Evolutionary conservation across 2,888 invertebrate genomes (phyloP), one percentile per base, ranked within the genome.

Genomic region (Heteropelma amictum): DNA sequence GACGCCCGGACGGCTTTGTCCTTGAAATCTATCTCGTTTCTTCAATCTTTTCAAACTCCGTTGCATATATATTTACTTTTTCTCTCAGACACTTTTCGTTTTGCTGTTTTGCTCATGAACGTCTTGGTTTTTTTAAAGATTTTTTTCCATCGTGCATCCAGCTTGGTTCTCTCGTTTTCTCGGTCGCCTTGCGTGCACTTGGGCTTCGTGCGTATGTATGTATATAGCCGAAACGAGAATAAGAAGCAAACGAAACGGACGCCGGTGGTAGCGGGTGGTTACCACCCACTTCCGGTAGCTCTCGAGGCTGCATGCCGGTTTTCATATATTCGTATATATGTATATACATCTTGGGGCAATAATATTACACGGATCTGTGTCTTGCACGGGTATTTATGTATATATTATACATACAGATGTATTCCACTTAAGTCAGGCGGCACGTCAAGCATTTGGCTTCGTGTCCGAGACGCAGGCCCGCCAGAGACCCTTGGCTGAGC

Each of bases 231-330:
- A 33, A 64, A 64, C 51, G 17, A 77, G 75, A 81, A 80, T 81
- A 80, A 80, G 72, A 79, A 79, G 70, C 63, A 80, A 79, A 78
- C 71, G 71, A 77, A 65, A 47, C 72, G 72, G 79, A 83, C 81
- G 82, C 81, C 79, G 80, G 81, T 80, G 81, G 83, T 86, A 85
- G 87, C 85, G 85, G 86, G 86, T 85, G 86, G 67, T 82, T 80
- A 81, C 81, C 86, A 85, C 86, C 85, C 84, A 85, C 82, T 86
- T 87, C 86, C 87, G 86, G 85, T 81, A 80, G 77, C 80, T 79
- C 79, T 71, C 17, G 79, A 77, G 79, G 82, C 83, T 79, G 79
- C 81, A 77, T 72, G 77, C 60, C 53, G 54, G 47, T 67, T 70
- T 75, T 67, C 75, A 67, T 65, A 71, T 71, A 70, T n/a, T n/a